Conservation (phyloP, 2,888 invertebrate species). For the Dendrolimus pini region DNA sequence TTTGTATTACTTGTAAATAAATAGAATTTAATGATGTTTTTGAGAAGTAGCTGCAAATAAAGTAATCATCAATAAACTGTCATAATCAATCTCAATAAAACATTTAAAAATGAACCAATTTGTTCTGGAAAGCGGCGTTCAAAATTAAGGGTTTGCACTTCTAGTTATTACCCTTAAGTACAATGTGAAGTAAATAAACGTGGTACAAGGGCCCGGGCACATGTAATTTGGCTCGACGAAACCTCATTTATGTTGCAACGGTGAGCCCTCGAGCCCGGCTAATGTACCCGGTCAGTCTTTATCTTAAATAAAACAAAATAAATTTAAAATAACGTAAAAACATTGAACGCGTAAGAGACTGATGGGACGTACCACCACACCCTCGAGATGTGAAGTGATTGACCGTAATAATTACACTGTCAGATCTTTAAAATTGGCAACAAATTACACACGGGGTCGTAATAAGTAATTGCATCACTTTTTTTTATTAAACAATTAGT, state of each 20-base stretch:
- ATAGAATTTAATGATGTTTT: not conserved
- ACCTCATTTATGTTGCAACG: conserved; percentile 65
- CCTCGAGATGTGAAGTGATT: conserved; percentile 50
- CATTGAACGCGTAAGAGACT: conserved; percentile 57
- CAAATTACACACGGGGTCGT: conserved; percentile 12
- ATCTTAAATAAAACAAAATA: conserved; percentile 63
- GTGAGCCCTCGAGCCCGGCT: conserved; percentile 50
- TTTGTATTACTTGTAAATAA: too few species aligned
- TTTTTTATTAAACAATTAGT: conserved; percentile 11
- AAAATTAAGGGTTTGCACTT: conserved; percentile 58
- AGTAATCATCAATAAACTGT: conserved; percentile 30
- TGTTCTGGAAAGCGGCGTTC: conserved; percentile 46
- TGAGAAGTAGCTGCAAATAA: conserved; percentile 15
- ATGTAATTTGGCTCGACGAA: conserved; percentile 69
- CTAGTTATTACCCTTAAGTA: conserved; percentile 73
- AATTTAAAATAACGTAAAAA: conserved; percentile 67
- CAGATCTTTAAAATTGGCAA: conserved; percentile 48
- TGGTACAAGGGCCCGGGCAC: conserved; percentile 53
- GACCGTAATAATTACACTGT: conserved; percentile 63
- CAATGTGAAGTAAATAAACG: conserved; percentile 73
- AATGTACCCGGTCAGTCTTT: conserved; percentile 56
- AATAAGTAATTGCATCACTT: conserved; percentile 12
- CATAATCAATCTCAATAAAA: conserved; percentile 37
- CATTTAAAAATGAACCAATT: conserved; percentile 46
- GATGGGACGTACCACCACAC: conserved; percentile 62